These are phyloP conservation scores for Heliangelus exortis DNA, from an alignment of 2,797 vertebrate species.

Conservation along the genomic window DNA sequence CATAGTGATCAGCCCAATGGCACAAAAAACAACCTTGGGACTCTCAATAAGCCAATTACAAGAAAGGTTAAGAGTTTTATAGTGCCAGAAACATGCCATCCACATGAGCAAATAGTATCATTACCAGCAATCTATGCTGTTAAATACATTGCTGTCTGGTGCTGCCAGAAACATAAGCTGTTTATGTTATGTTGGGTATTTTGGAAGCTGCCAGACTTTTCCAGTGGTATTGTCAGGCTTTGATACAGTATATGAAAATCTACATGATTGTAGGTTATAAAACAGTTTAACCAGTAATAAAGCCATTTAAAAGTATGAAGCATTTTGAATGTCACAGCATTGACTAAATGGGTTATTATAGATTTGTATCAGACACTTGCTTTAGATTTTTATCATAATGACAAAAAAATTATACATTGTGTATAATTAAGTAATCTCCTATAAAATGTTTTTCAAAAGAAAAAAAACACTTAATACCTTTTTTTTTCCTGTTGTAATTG, in stretches of 20 bases:
- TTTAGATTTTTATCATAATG: not conserved
- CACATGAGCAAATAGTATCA: constrained; percentile 71
- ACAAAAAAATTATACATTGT: not conserved
- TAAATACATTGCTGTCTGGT: constrained; percentile 50
- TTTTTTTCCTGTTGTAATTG: not conserved
- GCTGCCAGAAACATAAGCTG: constrained; percentile 62
- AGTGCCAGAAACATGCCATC: constrained; percentile 72
- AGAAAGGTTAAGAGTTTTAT: constrained; percentile 71
- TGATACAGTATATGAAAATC: constrained; percentile 44
- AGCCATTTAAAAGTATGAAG: not conserved
- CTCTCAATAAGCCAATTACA: constrained; percentile 73
- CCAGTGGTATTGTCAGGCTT: not conserved
- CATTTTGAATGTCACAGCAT: not conserved
- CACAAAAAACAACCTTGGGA: constrained; percentile 68
- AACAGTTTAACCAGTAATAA: constrained; percentile 22
- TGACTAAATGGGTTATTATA: not conserved
- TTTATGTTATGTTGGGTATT: constrained; percentile 54
- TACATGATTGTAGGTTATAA: constrained; percentile 2
- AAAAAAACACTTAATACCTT: not conserved
- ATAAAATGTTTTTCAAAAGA: not conserved
- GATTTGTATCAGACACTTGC: not conserved
- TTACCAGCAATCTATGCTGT: constrained; percentile 55
- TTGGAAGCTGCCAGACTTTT: constrained; percentile 42
- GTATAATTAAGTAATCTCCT: not conserved
- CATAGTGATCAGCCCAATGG: constrained; percentile 68